phyloP scores from a whole-genome alignment of 2,113 vertebrate species.

The Hypanus sabinus region DNA sequence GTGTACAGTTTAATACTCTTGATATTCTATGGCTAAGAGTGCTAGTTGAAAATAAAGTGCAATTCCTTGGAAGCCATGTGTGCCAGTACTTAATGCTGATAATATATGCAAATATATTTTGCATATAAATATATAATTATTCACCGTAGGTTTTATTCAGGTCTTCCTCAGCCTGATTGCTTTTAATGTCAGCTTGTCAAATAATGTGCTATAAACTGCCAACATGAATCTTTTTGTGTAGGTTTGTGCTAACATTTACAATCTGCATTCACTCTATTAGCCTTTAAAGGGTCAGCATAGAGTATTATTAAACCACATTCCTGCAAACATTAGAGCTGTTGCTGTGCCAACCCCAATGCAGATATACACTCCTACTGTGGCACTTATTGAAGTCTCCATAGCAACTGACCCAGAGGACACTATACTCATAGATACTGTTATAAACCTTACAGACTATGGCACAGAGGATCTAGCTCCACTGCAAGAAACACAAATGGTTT shows the following conservation, averaged over 20 bases:
- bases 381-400: conserved; percentile 37
- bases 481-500: conserved; percentile 31
- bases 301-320: conserved; percentile 36
- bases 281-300: conserved; percentile 34
- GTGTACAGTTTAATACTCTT: not conserved
- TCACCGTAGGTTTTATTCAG: conserved; percentile 30
- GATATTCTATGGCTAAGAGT: not conserved
- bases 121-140: conserved; percentile 37
- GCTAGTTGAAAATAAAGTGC: not conserved
- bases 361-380: conserved; percentile 37
- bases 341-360: conserved; percentile 36
- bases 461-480: conserved; percentile 15
- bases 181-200: conserved; percentile 37
- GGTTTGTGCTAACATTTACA: conserved; percentile 38
- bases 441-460: conserved; percentile 25
- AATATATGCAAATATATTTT: conserved; percentile 20
- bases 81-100: not conserved
- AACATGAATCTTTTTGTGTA: conserved; percentile 38
- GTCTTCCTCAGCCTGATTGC: conserved; percentile 7
- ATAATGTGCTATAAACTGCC: conserved; percentile 37
- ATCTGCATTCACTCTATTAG: conserved; percentile 36
- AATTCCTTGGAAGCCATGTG: conserved; percentile 1
- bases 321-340: conserved; percentile 34
- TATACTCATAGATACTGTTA: conserved; percentile 36
- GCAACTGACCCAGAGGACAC: conserved; percentile 35